These are phyloP conservation scores for Hemichromis elongatus DNA, from an alignment of 2,113 vertebrate genomes.

Conservation along the genomic window DNA sequence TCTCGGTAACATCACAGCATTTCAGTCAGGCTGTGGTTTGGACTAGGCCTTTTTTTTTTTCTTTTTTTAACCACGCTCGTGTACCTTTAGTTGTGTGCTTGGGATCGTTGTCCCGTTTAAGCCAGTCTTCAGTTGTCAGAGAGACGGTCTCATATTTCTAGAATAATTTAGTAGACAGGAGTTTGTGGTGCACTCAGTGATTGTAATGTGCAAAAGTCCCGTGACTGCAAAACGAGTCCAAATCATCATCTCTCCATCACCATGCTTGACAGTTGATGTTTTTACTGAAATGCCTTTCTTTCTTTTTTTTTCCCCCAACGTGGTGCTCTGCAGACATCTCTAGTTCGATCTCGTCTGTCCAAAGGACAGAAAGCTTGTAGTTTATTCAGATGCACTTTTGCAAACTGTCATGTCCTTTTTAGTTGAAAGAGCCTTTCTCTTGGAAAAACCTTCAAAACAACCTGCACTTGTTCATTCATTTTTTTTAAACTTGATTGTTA, in stretches of 20 bases:
- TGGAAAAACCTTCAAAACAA: not conserved
- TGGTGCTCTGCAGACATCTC: not conserved
- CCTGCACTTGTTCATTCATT: not conserved
- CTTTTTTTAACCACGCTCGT: not conserved
- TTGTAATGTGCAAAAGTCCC: not conserved
- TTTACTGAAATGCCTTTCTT: not conserved
- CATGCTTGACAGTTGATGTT: not conserved
- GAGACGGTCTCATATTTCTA: not conserved
- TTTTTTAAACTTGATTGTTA: not conserved
- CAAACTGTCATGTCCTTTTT: not conserved
- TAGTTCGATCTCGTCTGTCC: not conserved
- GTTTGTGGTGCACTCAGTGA: not conserved
- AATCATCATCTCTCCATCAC: not conserved
- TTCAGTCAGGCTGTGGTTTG: not conserved
- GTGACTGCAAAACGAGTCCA: not conserved
- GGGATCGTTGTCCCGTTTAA: not conserved
- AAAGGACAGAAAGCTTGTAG: not conserved
- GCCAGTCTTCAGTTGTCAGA: too few relatives aligned
- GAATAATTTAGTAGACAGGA: not conserved
- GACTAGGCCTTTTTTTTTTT: not conserved
- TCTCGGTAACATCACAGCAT: not conserved
- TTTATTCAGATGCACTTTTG: not conserved
- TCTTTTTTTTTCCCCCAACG: fast-evolving
- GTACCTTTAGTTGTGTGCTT: not conserved
- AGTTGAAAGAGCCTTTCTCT: not conserved